Base-by-base conservation (phyloP, 2,113 vertebrate genomes). In the Rhea americana region DNA sequence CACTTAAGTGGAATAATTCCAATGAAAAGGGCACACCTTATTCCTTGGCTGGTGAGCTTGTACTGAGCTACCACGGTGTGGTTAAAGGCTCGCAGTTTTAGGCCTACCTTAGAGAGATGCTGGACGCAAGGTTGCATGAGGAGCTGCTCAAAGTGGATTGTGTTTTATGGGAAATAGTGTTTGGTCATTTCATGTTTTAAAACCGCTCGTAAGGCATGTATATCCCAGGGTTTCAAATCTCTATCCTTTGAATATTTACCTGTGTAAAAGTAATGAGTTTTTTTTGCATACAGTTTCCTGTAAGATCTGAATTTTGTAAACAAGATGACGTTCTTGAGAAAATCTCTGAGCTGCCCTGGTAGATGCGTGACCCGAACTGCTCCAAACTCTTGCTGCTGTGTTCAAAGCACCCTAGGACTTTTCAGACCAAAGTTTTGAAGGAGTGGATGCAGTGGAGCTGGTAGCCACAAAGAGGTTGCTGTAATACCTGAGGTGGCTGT, bases 1-100 rank as follows among this genome's bases (percentile, higher is more conserved):
- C 71, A 39, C 67, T 87, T 78, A 14, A 88, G 39, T 83, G 90
- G 92, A 90, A 81, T 88, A 95, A 72, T 74, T 65, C 83, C 76
- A 61, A 51, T 9, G 62, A 58, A 86, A 80, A 79, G 65, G 90
- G 51, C 90, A 70, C 50, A 1, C 71, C 87, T 94, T 51, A 13
- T 25, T 6, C 61, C 15, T 65, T 13, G 43, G n/a, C 30, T 56
- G n/a, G 2, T 72, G 68, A 71, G 26, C 30, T 59, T 41, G 21
- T 39, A 14, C 28, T 68, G 63, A 6, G 47, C 73, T 71, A 48
- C 17, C 37, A 51, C 26, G 45, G 80, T 30, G 12, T 4, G 9
- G 47, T 21, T 25, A 37, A 75, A 78, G 50, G 74, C 25, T 6
- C 51, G 12, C 43, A 8, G 13, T 20, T 81, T 72, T 48, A 2